Evolutionary conservation across 1,140 invertebrate species (phyloP), one percentile per base, ranked within the genome.

Genomic region (Drosophila parabipectinata): DNA sequence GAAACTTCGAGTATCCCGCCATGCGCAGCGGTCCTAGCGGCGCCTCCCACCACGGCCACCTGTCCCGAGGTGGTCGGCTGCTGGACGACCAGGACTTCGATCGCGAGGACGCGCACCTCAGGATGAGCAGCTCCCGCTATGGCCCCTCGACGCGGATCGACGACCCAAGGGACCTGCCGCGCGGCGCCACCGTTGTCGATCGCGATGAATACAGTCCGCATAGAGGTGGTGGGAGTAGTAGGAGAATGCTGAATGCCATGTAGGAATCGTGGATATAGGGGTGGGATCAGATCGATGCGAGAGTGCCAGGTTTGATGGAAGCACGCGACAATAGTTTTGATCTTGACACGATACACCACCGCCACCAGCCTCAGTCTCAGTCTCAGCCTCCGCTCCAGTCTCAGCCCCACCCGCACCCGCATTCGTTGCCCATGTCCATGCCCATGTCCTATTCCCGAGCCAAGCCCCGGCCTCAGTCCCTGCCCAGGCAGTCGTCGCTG

Each of bases 191-290:
- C 69, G 72, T 91, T 54, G 79, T 87, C 52, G 90, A 91, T 82
- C 82, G 81, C 78, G 91, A 92, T 85, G 91, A 92, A 89, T 92
- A 92, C 77, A 92, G 90, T 89, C 90, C 91, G 77, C 90, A 91
- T 72, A 90, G 91, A 90, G 89, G 90, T 84, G 90, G 90, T 90
- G 89, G 90, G 77, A 92, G 89, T 84, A 91, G 90, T 84, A 91
- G 91, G 80, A 91, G 90, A 91, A 85, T 87, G 75, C 87, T 92
- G 68, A 92, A 92, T 91, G 91, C 91, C 89, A 92, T 92, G 90
- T 92, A 92, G 91, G 91, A 92, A 91, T 92, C 91, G 90, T 92
- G 91, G 90, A 92, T 92, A 91, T 92, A 92, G 90, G 91, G 90
- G 89, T 91, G 91, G 83, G 79, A 91, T 90, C 89, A 87, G 87